Conservation (phyloP, 2,888 invertebrate species). For the Pteria penguin region DNA sequence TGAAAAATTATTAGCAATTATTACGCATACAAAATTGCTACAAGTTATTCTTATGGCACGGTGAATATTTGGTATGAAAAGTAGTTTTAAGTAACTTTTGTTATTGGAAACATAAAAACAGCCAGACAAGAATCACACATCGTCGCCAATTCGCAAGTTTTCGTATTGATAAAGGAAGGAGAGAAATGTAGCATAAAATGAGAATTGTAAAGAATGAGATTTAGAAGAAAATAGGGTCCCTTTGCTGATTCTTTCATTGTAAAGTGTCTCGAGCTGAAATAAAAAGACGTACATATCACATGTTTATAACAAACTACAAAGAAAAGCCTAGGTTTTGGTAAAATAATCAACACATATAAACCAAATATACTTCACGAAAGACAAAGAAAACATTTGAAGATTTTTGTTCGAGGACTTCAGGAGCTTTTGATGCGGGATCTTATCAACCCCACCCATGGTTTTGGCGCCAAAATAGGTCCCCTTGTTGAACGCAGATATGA, state of each 20-base stretch:
- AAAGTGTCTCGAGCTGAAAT: not conserved
- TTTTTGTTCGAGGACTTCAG: not conserved
- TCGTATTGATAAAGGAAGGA: no score
- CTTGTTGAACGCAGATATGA: slow-evolving; percentile 6
- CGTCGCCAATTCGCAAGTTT: no score
- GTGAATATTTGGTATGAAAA: no score
- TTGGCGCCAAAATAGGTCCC: slow-evolving; percentile 7
- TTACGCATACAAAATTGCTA: no score
- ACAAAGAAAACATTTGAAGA: no score
- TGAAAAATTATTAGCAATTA: no score
- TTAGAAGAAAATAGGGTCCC: not conserved
- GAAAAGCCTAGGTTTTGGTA: not conserved
- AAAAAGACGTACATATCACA: not conserved
- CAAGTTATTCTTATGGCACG: no score
- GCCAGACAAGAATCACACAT: no score
- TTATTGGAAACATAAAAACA: no score
- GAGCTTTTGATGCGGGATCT: slow-evolving; percentile 19
- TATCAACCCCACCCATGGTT: slow-evolving; percentile 17
- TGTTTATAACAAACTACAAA: not conserved
- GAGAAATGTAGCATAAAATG: not conserved
- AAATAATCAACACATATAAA: not conserved
- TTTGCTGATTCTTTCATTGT: not conserved
- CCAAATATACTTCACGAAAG: no score
- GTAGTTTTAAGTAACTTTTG: no score
- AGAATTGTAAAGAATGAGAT: not conserved